Base-by-base conservation (phyloP, 2,888 invertebrate species). In the Drosophila fungiperda region DNA sequence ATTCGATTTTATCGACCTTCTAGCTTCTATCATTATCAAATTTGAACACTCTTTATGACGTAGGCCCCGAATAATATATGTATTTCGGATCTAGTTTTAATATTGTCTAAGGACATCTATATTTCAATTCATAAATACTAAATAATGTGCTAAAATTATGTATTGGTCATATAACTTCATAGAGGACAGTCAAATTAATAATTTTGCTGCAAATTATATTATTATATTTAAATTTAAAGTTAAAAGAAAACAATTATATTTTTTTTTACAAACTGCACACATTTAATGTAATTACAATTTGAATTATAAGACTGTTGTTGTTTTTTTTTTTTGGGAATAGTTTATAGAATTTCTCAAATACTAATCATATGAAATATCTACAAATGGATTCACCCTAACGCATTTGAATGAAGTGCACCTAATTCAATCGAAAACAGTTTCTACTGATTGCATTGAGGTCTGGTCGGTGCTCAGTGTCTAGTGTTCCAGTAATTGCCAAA, bases 371-470 rank as follows among this genome's bases (percentile, higher is more conserved):
- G 15, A 23, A 33, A 17, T 26, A 15, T 59, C 3, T 11, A 54
- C 36, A 54, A 54, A 36, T 54, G 17, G 55, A 40, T 5, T 20
- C 68, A 68, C 68, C 68, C 68, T 15, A 50, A 50, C 50, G 54
- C 9, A 8, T 3, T 9, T 20, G 17, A 20, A 4, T 7, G 23
- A 17, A 36, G 11, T 38, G 29, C 29, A 15, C 23, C 26, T 29
- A 58, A 54, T 32, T 17, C 45, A 59, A 54, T 64, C 23, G 20
- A 26, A 52, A 23, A 20, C 45, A 38, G 52, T 48, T 62, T 11
- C 48, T 49, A 48, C 45, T 73, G 79, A 78, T 76, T 78, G 68
- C 50, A 66, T 76, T 55, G 76, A 76, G 80, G 50, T 67, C 48
- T 49, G 48, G 61, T 68, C 64, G 52, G 61, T 66, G 60, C 52